Percentiles rank a stretch among this genome's conserved stretches.
phyloP scores from a whole-genome alignment of 2,797 vertebrate species.

The Xiphorhynchus erythropygius region DNA sequence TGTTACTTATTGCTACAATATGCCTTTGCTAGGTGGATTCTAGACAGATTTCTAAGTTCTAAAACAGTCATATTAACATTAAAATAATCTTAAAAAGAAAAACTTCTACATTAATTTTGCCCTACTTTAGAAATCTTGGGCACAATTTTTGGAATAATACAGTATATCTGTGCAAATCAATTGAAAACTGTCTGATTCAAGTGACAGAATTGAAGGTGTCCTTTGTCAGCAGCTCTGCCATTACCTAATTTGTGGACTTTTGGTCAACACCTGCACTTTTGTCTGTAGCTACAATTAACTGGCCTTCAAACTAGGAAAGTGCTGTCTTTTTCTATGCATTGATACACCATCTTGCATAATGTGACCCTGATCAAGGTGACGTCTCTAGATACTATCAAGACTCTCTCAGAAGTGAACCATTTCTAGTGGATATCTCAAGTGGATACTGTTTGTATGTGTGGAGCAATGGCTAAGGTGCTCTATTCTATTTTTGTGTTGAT shows the following conservation, averaged over 20 bases:
- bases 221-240: neutral
- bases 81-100: neutral
- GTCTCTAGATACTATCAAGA: neutral
- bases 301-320: neutral
- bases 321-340: neutral
- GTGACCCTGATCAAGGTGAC: neutral
- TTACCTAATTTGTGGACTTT: neutral
- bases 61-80: neutral
- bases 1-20: neutral
- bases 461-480: neutral
- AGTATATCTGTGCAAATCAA: neutral
- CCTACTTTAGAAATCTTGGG: neutral
- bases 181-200: neutral
- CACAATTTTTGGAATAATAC: neutral
- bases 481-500: neutral
- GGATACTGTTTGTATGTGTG: neutral
- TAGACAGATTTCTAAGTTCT: neutral
- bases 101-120: neutral
- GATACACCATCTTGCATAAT: neutral
- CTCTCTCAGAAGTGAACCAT: fast-evolving
- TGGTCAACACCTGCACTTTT: neutral
- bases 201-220: neutral
- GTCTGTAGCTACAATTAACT: neutral
- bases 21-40: neutral
- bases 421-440: neutral